Conservation (phyloP, 1,140 invertebrate genomes). For the Paraescarpia echinospica region DNA sequence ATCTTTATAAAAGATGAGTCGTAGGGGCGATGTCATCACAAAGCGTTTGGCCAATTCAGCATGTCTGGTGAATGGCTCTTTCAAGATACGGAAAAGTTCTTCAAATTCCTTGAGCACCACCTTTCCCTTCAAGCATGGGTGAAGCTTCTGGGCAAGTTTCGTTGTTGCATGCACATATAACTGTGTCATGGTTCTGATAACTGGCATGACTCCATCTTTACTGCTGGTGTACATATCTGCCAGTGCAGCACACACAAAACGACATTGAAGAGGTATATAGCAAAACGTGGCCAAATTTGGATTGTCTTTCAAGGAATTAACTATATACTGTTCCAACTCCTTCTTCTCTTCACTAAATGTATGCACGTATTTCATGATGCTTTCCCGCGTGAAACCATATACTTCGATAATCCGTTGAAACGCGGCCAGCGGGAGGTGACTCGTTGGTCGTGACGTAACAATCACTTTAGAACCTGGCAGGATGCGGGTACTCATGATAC, state of each 20-base stretch:
- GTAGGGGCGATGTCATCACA: neutral
- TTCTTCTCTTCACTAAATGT: neutral
- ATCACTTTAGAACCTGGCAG: neutral
- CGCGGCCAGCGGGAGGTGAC: neutral
- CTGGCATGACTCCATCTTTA: neutral
- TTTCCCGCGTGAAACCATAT: neutral
- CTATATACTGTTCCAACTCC: neutral
- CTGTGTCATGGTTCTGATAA: neutral
- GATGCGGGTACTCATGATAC: neutral
- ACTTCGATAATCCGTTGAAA: neutral
- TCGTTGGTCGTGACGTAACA: neutral
- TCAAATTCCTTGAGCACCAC: neutral
- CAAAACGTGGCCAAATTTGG: neutral
- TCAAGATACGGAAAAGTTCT: neutral
- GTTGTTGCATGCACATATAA: neutral
- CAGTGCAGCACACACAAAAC: neutral
- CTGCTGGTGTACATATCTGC: neutral
- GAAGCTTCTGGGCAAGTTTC: neutral
- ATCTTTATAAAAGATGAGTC: neutral
- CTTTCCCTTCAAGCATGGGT: neutral
- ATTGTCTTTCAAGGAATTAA: neutral
- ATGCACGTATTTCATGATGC: neutral
- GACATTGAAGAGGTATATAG: neutral
- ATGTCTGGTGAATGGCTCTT: neutral
- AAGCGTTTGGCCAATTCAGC: neutral